Percentiles rank a stretch among this genome's conserved stretches.
Conservation (phyloP, 2,888 invertebrate genomes). For the Aphodius sticticus region DNA sequence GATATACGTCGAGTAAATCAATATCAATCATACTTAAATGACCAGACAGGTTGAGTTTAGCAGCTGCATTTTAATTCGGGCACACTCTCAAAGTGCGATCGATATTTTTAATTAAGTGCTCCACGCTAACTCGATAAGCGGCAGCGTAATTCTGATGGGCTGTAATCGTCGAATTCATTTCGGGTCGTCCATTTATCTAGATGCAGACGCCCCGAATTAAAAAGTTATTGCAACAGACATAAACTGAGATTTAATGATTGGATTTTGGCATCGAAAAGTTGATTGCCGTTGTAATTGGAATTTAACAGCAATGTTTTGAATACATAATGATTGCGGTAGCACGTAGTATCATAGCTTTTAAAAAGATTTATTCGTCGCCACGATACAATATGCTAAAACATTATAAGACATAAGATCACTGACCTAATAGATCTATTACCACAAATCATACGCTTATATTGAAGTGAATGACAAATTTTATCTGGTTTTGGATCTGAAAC, state of each 20-base stretch:
- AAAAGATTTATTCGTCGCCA: no score
- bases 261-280: neutral
- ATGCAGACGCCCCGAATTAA: conserved; percentile 20
- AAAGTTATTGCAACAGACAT: conserved; percentile 15
- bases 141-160: conserved; percentile 11
- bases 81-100: neutral
- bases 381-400: no score
- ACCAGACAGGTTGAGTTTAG: neutral
- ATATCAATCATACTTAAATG: neutral
- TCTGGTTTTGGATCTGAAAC: no score
- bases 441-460: no score
- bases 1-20: no score
- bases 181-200: conserved; percentile 12
- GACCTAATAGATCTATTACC: no score
- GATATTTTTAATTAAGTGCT: conserved; percentile 25
- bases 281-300: neutral
- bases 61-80: neutral
- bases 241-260: neutral
- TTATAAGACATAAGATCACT: no score
- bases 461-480: no score
- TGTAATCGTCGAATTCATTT: conserved; percentile 24
- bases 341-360: no score
- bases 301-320: neutral
- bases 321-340: no score
- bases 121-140: neutral